Conservation (phyloP, 2,888 invertebrate species). For the Bugula neritina region DNA sequence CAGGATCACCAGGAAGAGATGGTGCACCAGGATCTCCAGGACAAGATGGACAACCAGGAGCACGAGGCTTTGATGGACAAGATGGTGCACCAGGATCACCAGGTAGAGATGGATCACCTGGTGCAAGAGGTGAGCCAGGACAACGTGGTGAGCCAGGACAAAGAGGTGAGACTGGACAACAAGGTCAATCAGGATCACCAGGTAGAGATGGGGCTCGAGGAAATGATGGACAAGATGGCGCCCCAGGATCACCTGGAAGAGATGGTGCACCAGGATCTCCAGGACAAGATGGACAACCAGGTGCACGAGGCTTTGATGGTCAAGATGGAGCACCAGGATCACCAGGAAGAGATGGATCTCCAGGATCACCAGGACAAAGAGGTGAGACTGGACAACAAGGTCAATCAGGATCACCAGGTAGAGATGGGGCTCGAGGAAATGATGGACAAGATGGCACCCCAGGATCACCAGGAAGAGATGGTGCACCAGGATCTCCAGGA, state of each 20-base stretch:
- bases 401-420: not conserved
- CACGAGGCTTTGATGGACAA: not conserved
- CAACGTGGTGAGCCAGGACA: constrained; percentile 4
- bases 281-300: not conserved
- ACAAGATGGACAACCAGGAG: not conserved
- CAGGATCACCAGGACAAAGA: not conserved
- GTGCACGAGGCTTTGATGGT: not conserved
- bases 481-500: constrained; percentile 24
- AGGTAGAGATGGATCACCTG: constrained; percentile 8
- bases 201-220: constrained; percentile 1
- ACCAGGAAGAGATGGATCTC: not conserved
- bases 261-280: constrained; percentile 1
- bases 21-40: not conserved
- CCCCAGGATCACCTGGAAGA: not conserved
- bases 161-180: not conserved
- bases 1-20: constrained; percentile 17
- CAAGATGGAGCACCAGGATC: not conserved
- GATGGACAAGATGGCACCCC: constrained; percentile 1
- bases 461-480: not conserved
- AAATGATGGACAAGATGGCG: not conserved
- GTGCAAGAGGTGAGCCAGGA: constrained; percentile 10
- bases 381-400: not conserved
- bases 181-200: not conserved
- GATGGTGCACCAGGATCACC: not conserved
- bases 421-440: not conserved